Evolutionary conservation across 64 coral and sea anemone genomes (phyloP), one percentile per base, ranked within the genome.

Genomic region (Platygyra sinensis): DNA sequence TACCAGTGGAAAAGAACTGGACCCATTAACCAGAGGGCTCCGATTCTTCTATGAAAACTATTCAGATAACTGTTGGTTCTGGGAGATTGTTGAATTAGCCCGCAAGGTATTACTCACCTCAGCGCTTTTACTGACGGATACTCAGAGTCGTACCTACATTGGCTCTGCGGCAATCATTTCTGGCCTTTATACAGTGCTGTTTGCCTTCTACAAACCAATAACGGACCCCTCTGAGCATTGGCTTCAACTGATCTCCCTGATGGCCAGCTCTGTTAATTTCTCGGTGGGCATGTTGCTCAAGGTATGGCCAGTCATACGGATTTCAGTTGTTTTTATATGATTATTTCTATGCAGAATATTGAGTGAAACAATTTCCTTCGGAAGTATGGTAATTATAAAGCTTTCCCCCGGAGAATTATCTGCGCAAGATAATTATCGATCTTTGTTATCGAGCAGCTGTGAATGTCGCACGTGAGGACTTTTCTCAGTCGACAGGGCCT

Each of bases 41-140:
- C 30, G 85, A 52, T 87, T 87, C 67, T 52, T 87, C 18, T 87
- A 87, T 67, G 85, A 87, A 52, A 87, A 75, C 85, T 87, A 87
- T 22, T 27, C 71, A n/a, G 50, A 75, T 3, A 52, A 74, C 10
- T 94, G 92, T 52, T 94, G 92, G 92, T 94, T 54, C 72, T 94
- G 92, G 92, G 87, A 94, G 38, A 57, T 94, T 6, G 83, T 88
- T 24, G 92, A 94, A 64, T 72, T 82, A 8, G 71, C 60, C 32
- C 92, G 92, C n/a, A 94, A 94, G 38, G 72, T 94, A 3, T n/a
- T 85, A 12, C 50, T 94, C 36, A 94, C 92, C 3, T 72, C 78
- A 18, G 69, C 63, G 33, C 73, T 88, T 39, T 57, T 77, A 24
- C 81, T 89, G 4, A 38, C 52, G 12, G 72, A 89, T 24, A 62